Percentiles rank a stretch among this genome's conserved stretches.
Conservation (phyloP, 2,888 invertebrate species). For the Philhelius pedissequus region DNA sequence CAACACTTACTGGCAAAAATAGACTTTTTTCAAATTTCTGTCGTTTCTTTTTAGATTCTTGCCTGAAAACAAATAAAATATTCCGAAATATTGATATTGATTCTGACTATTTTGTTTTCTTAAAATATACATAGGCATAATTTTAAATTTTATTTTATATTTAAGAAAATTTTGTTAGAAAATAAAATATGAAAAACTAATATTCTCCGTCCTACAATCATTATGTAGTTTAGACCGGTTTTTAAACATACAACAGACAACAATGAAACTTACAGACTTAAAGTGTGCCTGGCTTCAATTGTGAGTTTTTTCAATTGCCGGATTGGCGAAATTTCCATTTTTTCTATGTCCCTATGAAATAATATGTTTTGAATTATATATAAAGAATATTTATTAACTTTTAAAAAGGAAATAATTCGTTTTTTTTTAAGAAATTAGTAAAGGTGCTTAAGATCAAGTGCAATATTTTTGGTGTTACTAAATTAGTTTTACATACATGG, state of each 20-base stretch:
- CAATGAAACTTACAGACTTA: slow-evolving; percentile 55
- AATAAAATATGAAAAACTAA: neutral
- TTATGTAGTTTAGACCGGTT: neutral
- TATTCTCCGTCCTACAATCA: neutral
- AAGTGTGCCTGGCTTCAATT: slow-evolving; percentile 61
- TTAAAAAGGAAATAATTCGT: neutral
- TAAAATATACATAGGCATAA: neutral
- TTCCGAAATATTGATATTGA: too few species aligned
- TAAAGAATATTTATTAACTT: neutral
- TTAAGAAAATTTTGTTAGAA: neutral
- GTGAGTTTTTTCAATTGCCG: slow-evolving; percentile 22
- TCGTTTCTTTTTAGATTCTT: slow-evolving; percentile 13
- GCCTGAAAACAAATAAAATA: neutral
- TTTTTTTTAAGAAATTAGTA: neutral
- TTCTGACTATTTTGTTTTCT: too few species aligned
- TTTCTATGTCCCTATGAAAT: slow-evolving; percentile 34
- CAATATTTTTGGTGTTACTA: neutral
- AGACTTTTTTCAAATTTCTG: neutral
- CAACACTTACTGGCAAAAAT: slow-evolving; percentile 12
- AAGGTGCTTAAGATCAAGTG: neutral
- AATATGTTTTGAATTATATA: neutral
- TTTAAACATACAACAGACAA: neutral
- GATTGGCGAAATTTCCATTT: slow-evolving; percentile 44
- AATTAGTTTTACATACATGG: neutral
- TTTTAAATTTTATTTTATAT: neutral